Conservation (phyloP, 2,888 invertebrate genomes). For the Tetragnatha montana region DNA sequence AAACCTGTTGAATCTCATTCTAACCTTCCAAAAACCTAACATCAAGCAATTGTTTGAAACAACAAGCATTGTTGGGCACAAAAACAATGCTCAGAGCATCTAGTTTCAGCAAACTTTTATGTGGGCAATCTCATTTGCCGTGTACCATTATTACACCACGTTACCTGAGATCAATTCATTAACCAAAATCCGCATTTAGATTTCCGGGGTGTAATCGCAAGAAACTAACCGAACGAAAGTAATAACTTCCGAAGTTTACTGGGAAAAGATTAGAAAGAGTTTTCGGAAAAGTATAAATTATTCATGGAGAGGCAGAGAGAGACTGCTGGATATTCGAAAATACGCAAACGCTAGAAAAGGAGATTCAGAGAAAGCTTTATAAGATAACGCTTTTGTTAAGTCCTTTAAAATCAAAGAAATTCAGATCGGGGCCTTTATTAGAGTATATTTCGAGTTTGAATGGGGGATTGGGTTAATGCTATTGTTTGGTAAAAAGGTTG, state of each 20-base stretch:
- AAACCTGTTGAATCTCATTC: no score
- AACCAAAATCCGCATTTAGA: conserved; percentile 42
- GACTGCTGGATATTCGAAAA: conserved; percentile 37
- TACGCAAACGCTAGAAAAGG: conserved; percentile 41
- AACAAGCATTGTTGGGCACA: not conserved
- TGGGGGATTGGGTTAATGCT: not conserved
- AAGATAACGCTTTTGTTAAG: conserved; percentile 34
- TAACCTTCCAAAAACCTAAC: no score
- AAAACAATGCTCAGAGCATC: not conserved
- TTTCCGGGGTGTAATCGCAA: conserved; percentile 22
- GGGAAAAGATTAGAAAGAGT: conserved; percentile 57
- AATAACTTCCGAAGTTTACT: conserved; percentile 54
- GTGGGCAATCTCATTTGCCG: conserved; percentile 21
- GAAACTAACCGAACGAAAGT: conserved; percentile 47
- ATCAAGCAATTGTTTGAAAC: no score
- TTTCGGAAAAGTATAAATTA: conserved; percentile 57
- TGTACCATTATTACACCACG: conserved; percentile 25
- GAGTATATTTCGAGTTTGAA: not conserved
- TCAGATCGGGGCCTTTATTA: conserved; percentile 22
- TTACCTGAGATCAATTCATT: conserved; percentile 56
- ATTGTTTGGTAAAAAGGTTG: not conserved
- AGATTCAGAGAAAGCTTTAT: conserved; percentile 40
- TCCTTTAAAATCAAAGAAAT: conserved; percentile 28
- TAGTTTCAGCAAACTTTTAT: conserved; percentile 13
- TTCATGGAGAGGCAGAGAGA: conserved; percentile 38